Evolutionary conservation across 2,888 invertebrate species (phyloP).

Genomic region (Luperina testacea): DNA sequence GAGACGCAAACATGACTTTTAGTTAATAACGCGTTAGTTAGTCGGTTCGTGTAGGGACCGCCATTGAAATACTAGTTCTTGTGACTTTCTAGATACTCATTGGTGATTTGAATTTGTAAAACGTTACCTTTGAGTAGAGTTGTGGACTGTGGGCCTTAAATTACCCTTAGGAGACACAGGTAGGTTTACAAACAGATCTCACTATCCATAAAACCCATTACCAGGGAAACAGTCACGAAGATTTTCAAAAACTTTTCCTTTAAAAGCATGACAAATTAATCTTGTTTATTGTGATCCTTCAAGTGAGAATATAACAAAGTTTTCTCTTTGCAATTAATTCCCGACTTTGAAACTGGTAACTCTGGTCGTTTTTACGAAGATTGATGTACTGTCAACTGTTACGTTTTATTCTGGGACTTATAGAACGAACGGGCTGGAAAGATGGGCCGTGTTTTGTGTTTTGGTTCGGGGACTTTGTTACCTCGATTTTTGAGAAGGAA

Average conservation of each 20-base stretch:
- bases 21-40: not conserved
- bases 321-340: constrained; percentile 58
- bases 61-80: not conserved
- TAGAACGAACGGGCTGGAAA: not conserved
- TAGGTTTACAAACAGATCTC: not conserved
- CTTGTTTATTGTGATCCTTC: constrained; percentile 51
- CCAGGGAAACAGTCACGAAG: not conserved
- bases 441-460: constrained; percentile 14
- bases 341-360: constrained; percentile 48
- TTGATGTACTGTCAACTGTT: constrained; percentile 49
- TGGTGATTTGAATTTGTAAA: not conserved
- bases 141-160: too few relatives aligned
- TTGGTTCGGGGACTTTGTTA: not conserved
- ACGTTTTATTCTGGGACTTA: constrained; percentile 46
- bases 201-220: not conserved
- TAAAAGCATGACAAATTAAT: constrained; percentile 51
- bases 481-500: not conserved
- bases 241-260: not conserved
- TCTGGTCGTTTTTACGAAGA: constrained; percentile 46
- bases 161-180: not conserved
- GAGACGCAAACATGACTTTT: too few relatives aligned
- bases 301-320: constrained; percentile 58
- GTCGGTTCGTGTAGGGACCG: not conserved
- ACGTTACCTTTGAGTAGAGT: not conserved
- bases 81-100: too few relatives aligned